Conservation (phyloP, 1,140 invertebrate genomes). For the Bombus vancouverensis region DNA sequence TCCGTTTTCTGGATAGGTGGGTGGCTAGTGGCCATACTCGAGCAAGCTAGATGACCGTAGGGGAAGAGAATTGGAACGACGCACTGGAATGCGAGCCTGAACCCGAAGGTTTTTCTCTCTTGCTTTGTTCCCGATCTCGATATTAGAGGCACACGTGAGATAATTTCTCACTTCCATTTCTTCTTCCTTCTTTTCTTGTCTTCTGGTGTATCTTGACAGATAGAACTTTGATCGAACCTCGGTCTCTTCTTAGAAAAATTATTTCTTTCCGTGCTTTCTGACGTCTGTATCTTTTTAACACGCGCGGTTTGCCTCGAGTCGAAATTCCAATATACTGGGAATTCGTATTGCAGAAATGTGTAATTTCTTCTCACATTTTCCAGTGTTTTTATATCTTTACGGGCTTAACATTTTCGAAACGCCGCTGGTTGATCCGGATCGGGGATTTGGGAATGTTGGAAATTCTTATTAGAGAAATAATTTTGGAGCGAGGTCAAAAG, state of each 20-base stretch:
- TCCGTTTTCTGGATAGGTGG: constrained; percentile 29
- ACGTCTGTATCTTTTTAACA: too few relatives aligned
- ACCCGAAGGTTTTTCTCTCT: constrained; percentile 12
- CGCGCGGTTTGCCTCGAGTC: too few relatives aligned
- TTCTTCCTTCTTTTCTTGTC: too few relatives aligned
- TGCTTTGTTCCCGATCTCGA: constrained; percentile 26
- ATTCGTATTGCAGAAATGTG: too few relatives aligned
- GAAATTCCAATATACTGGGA: too few relatives aligned
- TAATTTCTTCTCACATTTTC: too few relatives aligned
- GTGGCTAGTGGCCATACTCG: constrained; percentile 25
- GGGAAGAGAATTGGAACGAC: constrained; percentile 43
- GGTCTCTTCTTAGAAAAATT: neutral
- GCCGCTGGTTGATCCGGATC: too few relatives aligned
- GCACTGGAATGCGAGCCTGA: constrained; percentile 36
- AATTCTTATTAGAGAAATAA: neutral
- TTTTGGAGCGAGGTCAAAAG: neutral
- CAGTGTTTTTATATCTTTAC: too few relatives aligned
- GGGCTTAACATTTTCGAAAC: too few relatives aligned
- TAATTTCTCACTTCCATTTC: neutral
- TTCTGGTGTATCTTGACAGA: neutral
- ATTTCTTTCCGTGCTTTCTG: too few relatives aligned
- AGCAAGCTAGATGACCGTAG: constrained; percentile 37
- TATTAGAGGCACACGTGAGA: constrained; percentile 6
- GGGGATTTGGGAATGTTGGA: neutral
- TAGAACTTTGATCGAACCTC: neutral